Base-by-base conservation (phyloP, 2,888 invertebrate species). In the Aspidiotus destructor region DNA sequence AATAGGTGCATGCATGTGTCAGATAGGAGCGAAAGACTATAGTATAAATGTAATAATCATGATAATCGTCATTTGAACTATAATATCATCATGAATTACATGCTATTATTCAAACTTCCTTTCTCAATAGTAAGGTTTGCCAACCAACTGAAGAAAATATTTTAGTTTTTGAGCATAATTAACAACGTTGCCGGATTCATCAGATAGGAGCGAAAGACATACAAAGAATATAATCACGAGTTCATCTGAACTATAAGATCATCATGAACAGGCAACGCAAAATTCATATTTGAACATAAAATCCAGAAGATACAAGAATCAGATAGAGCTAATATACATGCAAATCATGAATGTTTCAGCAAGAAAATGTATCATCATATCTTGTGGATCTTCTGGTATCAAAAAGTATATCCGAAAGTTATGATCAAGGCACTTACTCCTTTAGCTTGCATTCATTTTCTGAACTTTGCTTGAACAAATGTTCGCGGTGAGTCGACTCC, bases 381-480 rank as follows among this genome's bases (percentile, higher is more conserved):
- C n/a, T 28, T 28, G 28, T 28, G 28, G 28, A 28, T n/a, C n/a
- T n/a, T n/a, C n/a, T n/a, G n/a, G 52, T 7, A 41, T 44, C 48
- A 44, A 44, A 44, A 44, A 13, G 8, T 44, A 10, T 44, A 44
- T 10, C 48, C 13, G 48, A 48, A 48, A 48, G n/a, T 13, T 48
- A 48, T 48, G 11, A 48, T 48, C 11, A 6, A 13, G n/a, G 28
- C 28, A 28, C 28, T 28, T 28, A 28, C 28, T 28, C 5, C 10
- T 7, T 2, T 55, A 9, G n/a, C 3, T 41, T 5, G 10, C 3
- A 44, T 69, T 71, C 65, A 71, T 74, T 86, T 89, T 42, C 76
- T 78, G 74, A 90, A 91, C 81, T 91, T 91, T 7, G 87, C 92
- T 78, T 99, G 98, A 0, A 98, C 83, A 80, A 97, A 99, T 73